These are phyloP conservation scores for Cettia cetti DNA, from an alignment of 2,113 vertebrate genomes.

Conservation along the genomic window DNA sequence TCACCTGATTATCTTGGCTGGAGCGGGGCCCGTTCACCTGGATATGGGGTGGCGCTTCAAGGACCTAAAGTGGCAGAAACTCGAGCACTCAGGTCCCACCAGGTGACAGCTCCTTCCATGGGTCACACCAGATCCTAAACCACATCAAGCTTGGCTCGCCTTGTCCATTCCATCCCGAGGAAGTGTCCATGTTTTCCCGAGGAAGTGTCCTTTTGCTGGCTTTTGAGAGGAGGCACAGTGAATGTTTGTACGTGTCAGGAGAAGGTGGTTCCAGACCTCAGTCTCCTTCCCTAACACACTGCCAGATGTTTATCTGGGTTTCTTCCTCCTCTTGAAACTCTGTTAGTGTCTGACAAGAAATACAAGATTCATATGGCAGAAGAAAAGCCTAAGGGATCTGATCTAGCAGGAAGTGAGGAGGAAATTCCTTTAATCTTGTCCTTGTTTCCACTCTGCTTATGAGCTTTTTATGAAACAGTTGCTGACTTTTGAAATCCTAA, in stretches of 20 bases:
- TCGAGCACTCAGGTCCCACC: not conserved
- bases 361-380: conserved; percentile 20
- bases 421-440: conserved; percentile 58
- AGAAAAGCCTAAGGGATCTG: not conserved
- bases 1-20: not conserved
- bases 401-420: conserved; percentile 25
- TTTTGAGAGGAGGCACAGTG: not conserved
- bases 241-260: not conserved
- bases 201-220: not conserved
- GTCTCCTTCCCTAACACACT: not conserved
- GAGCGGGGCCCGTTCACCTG: not conserved
- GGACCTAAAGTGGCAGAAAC: not conserved
- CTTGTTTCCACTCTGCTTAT: conserved; percentile 37
- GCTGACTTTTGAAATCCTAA: conserved; percentile 18
- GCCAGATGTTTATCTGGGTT: conserved; percentile 28
- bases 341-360: conserved; percentile 11
- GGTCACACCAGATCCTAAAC: no score
- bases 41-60: not conserved
- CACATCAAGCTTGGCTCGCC: not conserved
- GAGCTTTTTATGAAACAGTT: conserved; percentile 33
- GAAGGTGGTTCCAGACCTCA: not conserved
- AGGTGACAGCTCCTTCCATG: not conserved
- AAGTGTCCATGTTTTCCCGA: rapidly evolving
- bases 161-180: not conserved
- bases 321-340: conserved; percentile 8